Evolutionary conservation across 2,113 vertebrate species (phyloP), one percentile per base, ranked within the genome.

Genomic region (Bos indicus): DNA sequence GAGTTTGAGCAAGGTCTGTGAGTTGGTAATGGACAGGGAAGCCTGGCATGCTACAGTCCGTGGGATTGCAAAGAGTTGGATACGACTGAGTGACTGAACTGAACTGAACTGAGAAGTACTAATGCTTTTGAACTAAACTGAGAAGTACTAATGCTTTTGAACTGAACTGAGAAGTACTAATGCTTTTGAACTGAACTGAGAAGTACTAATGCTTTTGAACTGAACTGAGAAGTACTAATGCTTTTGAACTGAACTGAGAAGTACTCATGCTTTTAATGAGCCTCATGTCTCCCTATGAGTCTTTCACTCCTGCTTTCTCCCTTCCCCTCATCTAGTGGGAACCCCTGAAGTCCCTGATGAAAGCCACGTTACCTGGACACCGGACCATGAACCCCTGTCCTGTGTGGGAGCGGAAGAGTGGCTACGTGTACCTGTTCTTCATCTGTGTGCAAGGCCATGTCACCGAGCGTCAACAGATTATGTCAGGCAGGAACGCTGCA

Each of bases 381-480:
- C 99, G 99, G 48, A 99, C 99, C 94, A 99, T 99, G 99, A 99
- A 96, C 98, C 99, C 99, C 0, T 99, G 99, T 57, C 99, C 99
- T 0, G 97, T 99, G 51, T 99, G 98, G 87, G 98, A 99, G 7
- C 78, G 30, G 52, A 13, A 54, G 1, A 98, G 30, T 2, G 87
- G 86, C 74, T 28, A 97, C 2, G 56, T 99, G 28, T 99, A 99
- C 98, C 98, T 99, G 26, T 99, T 99, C 99, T 99, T 99, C 98
- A 99, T 99, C 93, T 99, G 99, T 2, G 99, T 99, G 19, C 94
- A 98, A 81, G 98, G 89, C n/a, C 98, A 98, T 0, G 98, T 99
- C 67, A 98, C 99, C 0, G 99, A 99, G 96, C 54, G 23, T 4
- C 80, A 96, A 1, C 99, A 99, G 96, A 98, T 99, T 95, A 26